Conservation (phyloP, 2,113 vertebrate species). For the Callorhinus ursinus region DNA sequence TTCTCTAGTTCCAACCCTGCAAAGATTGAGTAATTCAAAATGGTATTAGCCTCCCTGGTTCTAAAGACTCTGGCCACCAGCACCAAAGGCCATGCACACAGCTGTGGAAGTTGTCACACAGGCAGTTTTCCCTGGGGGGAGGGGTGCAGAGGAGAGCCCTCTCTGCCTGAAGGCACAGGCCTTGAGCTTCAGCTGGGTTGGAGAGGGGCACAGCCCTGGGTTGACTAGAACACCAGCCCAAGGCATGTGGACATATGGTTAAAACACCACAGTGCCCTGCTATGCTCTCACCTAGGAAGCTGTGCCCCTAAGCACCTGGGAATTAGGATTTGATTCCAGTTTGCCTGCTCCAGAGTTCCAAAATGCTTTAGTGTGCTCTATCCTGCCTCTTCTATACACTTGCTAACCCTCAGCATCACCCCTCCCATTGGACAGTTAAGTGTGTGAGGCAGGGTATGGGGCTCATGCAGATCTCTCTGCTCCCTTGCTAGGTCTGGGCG, state of each 20-base stretch:
- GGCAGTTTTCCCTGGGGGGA: neutral
- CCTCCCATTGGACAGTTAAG: neutral
- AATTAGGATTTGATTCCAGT: neutral
- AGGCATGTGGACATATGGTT: fast-evolving
- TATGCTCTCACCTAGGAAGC: neutral
- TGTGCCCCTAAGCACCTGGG: neutral
- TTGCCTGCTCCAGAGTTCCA: neutral
- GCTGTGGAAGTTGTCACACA: fast-evolving
- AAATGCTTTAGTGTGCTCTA: neutral
- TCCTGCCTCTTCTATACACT: neutral
- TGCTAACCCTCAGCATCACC: neutral
- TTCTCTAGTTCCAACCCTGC: conserved; percentile 63
- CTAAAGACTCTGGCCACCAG: conserved; percentile 55
- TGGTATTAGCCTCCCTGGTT: conserved; percentile 60
- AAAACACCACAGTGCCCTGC: neutral
- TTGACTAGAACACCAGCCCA: neutral
- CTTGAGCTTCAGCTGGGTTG: neutral
- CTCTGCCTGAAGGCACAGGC: neutral
- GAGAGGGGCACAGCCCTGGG: neutral
- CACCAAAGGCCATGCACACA: neutral
- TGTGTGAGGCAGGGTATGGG: neutral
- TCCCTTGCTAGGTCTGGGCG: neutral
- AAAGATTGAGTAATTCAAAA: conserved; percentile 79
- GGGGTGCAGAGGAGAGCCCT: neutral
- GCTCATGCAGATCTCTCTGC: neutral